Evolutionary conservation across 2,113 vertebrate species (phyloP), one percentile per base, ranked within the genome.

Genomic region (Petroica traversi): DNA sequence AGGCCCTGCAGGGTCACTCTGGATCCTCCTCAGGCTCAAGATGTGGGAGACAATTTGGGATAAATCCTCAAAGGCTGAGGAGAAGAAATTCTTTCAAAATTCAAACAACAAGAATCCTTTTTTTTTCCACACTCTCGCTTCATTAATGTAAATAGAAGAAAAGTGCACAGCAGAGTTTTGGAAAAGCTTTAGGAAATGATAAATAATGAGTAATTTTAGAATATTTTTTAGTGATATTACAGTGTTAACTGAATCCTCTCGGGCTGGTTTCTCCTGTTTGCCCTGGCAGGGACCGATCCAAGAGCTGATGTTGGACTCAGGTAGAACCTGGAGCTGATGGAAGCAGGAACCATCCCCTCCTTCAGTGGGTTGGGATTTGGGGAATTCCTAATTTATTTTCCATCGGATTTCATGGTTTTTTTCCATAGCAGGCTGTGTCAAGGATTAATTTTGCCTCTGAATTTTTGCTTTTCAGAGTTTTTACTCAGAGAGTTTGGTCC

Each of bases 31-130:
- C 41, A 72, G 34, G 10, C 61, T 66, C 43, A 34, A 26, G 22
- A 97, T 95, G 94, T 97, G 95, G 97, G 96, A 95, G 97, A 93
- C 90, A 89, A 87, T 92, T 82, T 36, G 88, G 14, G 89, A 89
- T 89, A 74, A 91, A 81, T 97, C 82, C 49, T 25, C 9, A 12
- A 19, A 57, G 38, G 17, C 34, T 17, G 33, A 5, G 2, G 80
- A 14, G n/a, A 61, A 12, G 9, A 36, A 88, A 15, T 85, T 73
- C 26, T 49, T 79, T 45, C 40, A 28, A 29, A 31, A 31, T 12
- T 18, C 8, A 48, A 64, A 5, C 3, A 13, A 10, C 6, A 6
- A 16, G 78, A 49, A 6, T 12, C 7, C 7, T 2, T 57, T 22
- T 59, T 52, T 80, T 52, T 81, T 57, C 25, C 2, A 2, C 2